Evolutionary conservation across 2,113 vertebrate genomes (phyloP).

Genomic region (Synodontis membranacea): DNA sequence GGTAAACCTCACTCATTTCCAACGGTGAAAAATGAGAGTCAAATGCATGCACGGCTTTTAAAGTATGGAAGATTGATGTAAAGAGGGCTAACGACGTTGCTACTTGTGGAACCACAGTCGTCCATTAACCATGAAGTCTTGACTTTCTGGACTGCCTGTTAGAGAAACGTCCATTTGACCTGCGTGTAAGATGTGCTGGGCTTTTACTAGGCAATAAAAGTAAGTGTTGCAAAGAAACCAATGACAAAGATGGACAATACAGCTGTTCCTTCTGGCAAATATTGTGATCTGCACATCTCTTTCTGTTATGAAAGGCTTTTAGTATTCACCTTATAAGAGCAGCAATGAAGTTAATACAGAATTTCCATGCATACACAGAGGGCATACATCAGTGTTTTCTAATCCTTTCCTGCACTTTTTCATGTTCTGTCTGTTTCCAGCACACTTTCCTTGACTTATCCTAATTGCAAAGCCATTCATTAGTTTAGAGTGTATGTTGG

Average conservation of each 20-base stretch:
- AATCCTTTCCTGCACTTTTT: not conserved
- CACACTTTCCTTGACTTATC: not conserved
- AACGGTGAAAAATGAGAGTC: not conserved
- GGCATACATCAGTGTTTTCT: not conserved
- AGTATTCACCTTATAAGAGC: not conserved
- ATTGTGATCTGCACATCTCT: conserved; percentile 5
- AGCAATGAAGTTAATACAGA: not conserved
- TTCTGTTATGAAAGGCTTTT: not conserved
- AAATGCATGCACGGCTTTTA: conserved; percentile 2
- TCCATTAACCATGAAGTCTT: not conserved
- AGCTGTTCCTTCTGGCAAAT: conserved; percentile 29
- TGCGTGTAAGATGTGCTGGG: not conserved
- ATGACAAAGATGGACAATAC: not conserved
- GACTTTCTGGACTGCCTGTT: conserved; percentile 6
- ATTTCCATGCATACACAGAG: not conserved
- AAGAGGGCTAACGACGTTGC: not conserved
- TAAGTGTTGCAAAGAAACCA: not conserved
- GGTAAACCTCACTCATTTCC: conserved; percentile 18
- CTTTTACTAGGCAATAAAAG: conserved; percentile 23
- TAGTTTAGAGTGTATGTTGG: not conserved
- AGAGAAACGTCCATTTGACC: conserved; percentile 16
- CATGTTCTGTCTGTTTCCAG: not conserved
- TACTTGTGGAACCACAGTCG: not conserved
- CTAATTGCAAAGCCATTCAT: not conserved
- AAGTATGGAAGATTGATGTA: not conserved